These are phyloP conservation scores for Xiphophorus maculatus DNA, from an alignment of 2,113 vertebrate genomes.

Conservation along the genomic window DNA sequence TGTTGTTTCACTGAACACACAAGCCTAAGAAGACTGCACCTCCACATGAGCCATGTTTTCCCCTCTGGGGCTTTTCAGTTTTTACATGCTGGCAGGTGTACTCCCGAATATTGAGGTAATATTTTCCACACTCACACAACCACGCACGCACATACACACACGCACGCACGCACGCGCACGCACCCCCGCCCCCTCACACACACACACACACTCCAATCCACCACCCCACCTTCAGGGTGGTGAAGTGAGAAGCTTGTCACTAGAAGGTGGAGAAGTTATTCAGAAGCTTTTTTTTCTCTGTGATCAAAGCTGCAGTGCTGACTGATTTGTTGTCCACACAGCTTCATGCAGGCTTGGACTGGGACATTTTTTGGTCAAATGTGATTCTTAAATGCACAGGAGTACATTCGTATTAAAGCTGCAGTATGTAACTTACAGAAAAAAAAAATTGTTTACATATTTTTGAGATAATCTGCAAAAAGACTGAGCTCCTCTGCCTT, in stretches of 20 bases:
- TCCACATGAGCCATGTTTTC: neutral
- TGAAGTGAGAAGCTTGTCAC: constrained; percentile 2
- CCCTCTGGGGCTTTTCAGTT: neutral
- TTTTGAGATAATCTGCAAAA: too few species aligned
- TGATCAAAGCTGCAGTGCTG: constrained; percentile 20
- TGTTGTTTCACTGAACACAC: constrained; percentile 20
- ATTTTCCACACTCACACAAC: constrained; percentile 20
- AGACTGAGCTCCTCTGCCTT: too few species aligned
- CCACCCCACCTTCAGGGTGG: neutral
- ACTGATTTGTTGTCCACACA: neutral
- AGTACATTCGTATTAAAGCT: neutral
- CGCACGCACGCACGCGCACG: too few species aligned
- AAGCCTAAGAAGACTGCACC: constrained; percentile 5
- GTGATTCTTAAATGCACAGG: neutral
- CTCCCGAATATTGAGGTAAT: constrained; percentile 16
- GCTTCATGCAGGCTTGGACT: neutral
- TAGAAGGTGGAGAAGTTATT: constrained; percentile 28
- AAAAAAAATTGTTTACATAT: neutral
- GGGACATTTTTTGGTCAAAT: neutral
- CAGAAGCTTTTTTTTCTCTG: constrained; percentile 10
- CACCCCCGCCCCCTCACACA: too few species aligned
- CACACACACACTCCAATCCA: too few species aligned
- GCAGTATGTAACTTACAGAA: neutral
- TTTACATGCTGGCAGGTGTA: constrained; percentile 39
- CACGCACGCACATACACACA: too few species aligned